Base-by-base conservation (phyloP, 2,888 invertebrate species). In the Coenonympha glycerion region DNA sequence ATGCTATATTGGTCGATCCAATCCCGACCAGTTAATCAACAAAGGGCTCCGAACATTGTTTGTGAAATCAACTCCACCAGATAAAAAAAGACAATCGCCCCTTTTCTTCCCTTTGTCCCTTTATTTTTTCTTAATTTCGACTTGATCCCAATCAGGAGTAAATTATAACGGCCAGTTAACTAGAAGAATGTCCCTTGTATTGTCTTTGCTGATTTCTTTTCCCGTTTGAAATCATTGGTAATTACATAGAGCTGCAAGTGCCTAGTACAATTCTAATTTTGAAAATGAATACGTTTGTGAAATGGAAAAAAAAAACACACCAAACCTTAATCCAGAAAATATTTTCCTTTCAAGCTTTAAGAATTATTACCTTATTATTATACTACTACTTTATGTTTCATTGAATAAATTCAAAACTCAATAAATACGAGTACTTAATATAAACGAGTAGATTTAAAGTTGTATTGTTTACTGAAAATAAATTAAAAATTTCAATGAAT, bases 41-140 rank as follows among this genome's bases (percentile, higher is more conserved):
- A 58, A 58, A 56, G 55, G 47, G 36, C 39, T 40, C 40, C 28
- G 68, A 71, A 73, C 68, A 64, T 71, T 79, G 82, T 81, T 84
- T 81, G 80, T 79, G 75, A 79, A 84, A 84, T 85, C 85, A 84
- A 76, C 73, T 69, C 75, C 71, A 65, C 64, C 67, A 71, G 81
- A 83, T 83, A 80, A 84, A 81, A 70, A 63, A 65, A 60, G 73
- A 79, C 78, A 79, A 80, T 79, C 79, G 69, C 63, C 60, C 62
- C 61, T 59, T 62, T 39, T 54, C 62, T 59, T 63, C 67, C 69
- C 70, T 79, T 82, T 80, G 78, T 78, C 67, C 72, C 70, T 80
- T 83, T 85, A 80, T 84, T 85, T 86, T 85, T 85, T 87, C 84
- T 86, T 87, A 85, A 86, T 87, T 87, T 82, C 77, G 69, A 78